A percentile compares a stretch with the other conserved stretches of the same genome.
Evolutionary conservation across 2,888 invertebrate species (phyloP).

Genomic region (Sesia apiformis): DNA sequence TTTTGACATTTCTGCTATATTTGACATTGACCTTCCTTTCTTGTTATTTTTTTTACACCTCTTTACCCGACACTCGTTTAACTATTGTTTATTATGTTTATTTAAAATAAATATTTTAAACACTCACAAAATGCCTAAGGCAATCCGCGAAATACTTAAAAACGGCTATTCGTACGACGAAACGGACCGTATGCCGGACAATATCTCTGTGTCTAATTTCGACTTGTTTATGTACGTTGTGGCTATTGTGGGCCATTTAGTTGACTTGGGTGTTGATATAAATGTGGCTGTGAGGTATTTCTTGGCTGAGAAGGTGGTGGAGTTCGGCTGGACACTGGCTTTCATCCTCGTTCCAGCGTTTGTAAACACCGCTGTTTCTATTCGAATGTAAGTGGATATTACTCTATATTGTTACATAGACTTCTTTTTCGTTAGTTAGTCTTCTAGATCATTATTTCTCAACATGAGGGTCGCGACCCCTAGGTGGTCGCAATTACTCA

Average conservation of each 20-base stretch:
- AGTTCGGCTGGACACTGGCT: constrained; percentile 80
- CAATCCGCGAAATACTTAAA: constrained; percentile 38
- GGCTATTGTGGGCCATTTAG: constrained; percentile 80
- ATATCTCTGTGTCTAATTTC: constrained; percentile 72
- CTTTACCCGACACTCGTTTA: background rate
- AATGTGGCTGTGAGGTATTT: constrained; percentile 81
- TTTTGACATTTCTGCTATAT: no score
- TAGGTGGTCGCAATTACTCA: no score
- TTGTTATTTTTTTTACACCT: background rate
- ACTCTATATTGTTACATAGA: no score
- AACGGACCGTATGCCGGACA: constrained; percentile 75
- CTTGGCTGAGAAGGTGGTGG: constrained; percentile 63
- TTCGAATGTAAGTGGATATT: constrained; percentile 77
- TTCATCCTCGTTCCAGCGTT: constrained; percentile 84
- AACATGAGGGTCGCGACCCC: no score
- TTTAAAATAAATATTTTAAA: background rate
- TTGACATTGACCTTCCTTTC: no score
- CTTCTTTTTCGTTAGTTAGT: no score
- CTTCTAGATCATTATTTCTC: no score
- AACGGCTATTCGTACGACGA: constrained; percentile 65
- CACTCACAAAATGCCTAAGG: constrained; percentile 39
- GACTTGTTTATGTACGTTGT: constrained; percentile 78
- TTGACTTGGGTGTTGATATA: constrained; percentile 80
- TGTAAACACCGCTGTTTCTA: constrained; percentile 82
- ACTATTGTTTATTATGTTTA: background rate